Evolutionary conservation across 2,888 invertebrate species (phyloP), one percentile per base, ranked within the genome.

Genomic region (Nebria brevicollis): DNA sequence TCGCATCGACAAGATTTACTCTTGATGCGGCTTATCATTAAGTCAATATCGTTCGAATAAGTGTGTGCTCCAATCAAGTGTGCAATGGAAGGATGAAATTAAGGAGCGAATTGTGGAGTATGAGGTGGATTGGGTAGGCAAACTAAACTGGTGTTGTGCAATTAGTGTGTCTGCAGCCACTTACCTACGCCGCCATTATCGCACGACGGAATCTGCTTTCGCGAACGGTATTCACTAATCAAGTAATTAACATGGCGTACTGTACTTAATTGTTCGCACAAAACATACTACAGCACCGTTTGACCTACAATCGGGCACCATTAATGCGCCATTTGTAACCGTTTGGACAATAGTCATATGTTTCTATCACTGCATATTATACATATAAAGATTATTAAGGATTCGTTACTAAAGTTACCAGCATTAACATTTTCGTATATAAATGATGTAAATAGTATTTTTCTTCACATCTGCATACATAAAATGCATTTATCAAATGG

Each of bases 181-280:
- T 79, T 79, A 79, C 79, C 79, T 79, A 73, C 74, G 73, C 66
- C 74, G 79, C 79, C 74, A 79, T 79, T 79, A 79, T 79, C 79
- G 74, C 75, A 74, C 54, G 79, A 15, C 75, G 75, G 79, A 79
- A 79, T 79, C 79, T 74, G 79, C 79, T 79, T 75, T 79, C 79
- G 68, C 79, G 79, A 79, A 79, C 79, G 79, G 79, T 79, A 79
- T 79, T 79, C 79, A 79, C 79, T 79, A 79, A 79, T 79, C 79
- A 79, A 79, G 79, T 79, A 79, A 79, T 79, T 79, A 79, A 79
- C 79, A 79, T 79, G 79, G 79, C 79, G 79, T 79, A 73, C 79
- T 79, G 79, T 79, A 75, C 79, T 54, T 79, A 79, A 79, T 79
- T 79, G 79, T 75, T 79, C 66, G 79, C 74, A 75, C 79, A 79